These are phyloP conservation scores for Trypoxylus dichotomus DNA, from an alignment of 1,140 invertebrate species.

Conservation along the genomic window DNA sequence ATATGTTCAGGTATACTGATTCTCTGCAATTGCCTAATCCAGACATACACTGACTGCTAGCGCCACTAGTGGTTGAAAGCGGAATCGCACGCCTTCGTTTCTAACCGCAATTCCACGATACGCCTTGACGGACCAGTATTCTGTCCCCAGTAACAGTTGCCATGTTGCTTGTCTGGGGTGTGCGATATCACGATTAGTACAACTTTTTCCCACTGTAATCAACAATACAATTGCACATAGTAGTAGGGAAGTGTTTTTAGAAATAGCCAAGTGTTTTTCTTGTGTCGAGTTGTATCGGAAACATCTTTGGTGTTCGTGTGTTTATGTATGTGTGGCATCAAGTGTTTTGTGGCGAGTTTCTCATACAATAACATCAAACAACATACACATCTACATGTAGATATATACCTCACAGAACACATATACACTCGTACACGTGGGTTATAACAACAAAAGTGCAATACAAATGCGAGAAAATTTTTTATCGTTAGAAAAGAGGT, in stretches of 20 bases:
- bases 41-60: slow-evolving; percentile 22
- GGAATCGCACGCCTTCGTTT: slow-evolving; percentile 29
- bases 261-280: background rate
- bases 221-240: slow-evolving; percentile 12
- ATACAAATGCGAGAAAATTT: background rate
- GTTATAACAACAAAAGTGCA: background rate
- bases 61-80: slow-evolving; percentile 25
- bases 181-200: slow-evolving; percentile 18
- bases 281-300: background rate
- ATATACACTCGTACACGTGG: slow-evolving; percentile 22
- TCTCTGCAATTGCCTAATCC: no score
- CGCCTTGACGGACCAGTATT: slow-evolving; percentile 33
- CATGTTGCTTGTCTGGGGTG: slow-evolving; percentile 42
- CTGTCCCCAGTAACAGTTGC: slow-evolving; percentile 48
- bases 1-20: background rate
- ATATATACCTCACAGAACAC: background rate
- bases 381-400: slow-evolving; percentile 12
- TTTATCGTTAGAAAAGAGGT: background rate
- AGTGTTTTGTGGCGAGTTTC: slow-evolving; percentile 14
- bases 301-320: slow-evolving; percentile 14
- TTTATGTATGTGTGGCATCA: slow-evolving; percentile 23
- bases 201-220: background rate
- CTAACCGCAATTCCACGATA: slow-evolving; percentile 11
- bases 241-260: slow-evolving; percentile 5
- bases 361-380: slow-evolving; percentile 20